These are phyloP conservation scores for Campylomormyrus numenius DNA, from an alignment of 2,113 vertebrate genomes.

Conservation along the genomic window DNA sequence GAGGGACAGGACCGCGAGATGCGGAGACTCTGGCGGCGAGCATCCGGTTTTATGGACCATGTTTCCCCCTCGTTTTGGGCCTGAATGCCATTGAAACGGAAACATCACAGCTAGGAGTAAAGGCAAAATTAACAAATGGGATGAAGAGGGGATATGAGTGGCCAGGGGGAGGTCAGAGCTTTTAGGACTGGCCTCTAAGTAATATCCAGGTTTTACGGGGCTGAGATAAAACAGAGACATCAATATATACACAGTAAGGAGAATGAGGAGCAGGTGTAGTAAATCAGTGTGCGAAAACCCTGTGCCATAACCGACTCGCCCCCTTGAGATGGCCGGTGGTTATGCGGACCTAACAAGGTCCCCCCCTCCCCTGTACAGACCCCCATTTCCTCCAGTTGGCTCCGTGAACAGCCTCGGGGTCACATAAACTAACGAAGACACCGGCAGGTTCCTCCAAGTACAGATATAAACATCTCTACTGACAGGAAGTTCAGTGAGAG, in stretches of 20 bases:
- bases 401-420: neutral
- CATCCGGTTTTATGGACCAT: neutral
- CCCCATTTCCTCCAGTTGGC: neutral
- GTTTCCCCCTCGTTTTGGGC: neutral
- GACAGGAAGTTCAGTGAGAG: neutral
- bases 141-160: neutral
- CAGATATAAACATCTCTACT: neutral
- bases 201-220: neutral
- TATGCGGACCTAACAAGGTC: neutral
- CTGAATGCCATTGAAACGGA: neutral
- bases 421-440: neutral
- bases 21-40: neutral
- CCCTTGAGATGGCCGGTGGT: neutral
- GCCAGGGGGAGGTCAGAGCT: neutral
- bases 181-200: neutral
- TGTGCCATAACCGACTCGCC: neutral
- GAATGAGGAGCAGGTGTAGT: neutral
- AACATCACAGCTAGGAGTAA: neutral
- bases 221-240: neutral
- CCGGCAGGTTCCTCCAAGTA: neutral
- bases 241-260: neutral
- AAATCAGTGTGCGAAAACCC: neutral
- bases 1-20: neutral
- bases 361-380: too few species aligned
- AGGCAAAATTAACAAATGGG: neutral